Evolutionary conservation across 2,113 vertebrate genomes (phyloP), one percentile per base, ranked within the genome.

Genomic region (Myiozetetes cayanensis): DNA sequence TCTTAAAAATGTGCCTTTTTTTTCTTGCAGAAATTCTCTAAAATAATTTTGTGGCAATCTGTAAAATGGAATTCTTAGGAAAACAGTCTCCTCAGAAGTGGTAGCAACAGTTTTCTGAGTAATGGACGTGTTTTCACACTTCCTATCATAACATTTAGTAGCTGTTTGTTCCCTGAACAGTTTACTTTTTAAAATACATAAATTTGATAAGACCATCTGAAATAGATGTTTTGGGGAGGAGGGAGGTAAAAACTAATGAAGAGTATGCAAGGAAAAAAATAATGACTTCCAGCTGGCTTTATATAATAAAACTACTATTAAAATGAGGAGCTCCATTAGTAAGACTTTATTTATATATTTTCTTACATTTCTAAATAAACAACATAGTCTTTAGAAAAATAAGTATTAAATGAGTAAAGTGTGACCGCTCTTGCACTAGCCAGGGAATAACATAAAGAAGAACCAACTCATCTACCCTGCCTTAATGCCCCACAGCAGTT

Each of bases 401-500:
- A 95, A 55, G 63, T 85, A 31, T 94, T 95, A 92, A 94, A 85
- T 87, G 65, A 92, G 84, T 93, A 61, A 87, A 97, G 94, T 28
- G 33, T 94, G 85, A 70, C 86, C 98, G 93, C 98, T 98, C 97
- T 98, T 78, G 44, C 96, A 96, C 93, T 94, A 96, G 94, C 92
- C 89, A 96, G 95, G 95, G 95, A 82, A 97, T 97, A 98, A 97
- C 97, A 88, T 97, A 98, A 96, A 97, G 97, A 97, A 94, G 96
- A 97, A 93, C 96, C 97, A 92, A 74, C 91, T 88, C 46, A 39
- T 90, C 84, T 95, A 86, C 94, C 88, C 94, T 97, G 91, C 87
- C 56, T 97, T 96, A 96, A 96, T 96, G 90, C 94, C 92, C 95
- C 87, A 93, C 92, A 97, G 96, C 92, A 94, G 92, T 96, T 97